phyloP scores from a whole-genome alignment of 1,140 invertebrate species.

The Piezodorus guildinii region DNA sequence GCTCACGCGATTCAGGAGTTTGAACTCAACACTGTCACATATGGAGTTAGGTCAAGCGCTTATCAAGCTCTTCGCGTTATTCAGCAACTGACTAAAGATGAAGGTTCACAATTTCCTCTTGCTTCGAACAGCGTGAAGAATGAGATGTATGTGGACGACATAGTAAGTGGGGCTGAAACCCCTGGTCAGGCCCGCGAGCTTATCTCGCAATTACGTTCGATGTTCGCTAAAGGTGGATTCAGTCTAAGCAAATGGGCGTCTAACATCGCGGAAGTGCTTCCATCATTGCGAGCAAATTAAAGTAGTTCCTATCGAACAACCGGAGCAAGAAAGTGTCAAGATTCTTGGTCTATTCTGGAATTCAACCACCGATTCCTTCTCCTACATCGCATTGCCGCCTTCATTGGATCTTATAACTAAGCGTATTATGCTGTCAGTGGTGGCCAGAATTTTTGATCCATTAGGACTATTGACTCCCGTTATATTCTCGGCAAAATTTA shows the following conservation, averaged over 20 bases:
- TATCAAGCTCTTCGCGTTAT: conserved; percentile 32
- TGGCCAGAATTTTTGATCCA: conserved; percentile 35
- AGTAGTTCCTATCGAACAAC: not conserved
- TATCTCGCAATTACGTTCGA: conserved; percentile 17
- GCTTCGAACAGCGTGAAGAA: conserved; percentile 28
- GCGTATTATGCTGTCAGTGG: conserved; percentile 30
- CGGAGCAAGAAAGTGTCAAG: not conserved
- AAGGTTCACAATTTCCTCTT: conserved; percentile 26
- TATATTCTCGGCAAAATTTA: conserved; percentile 31
- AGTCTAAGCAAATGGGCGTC: conserved; percentile 23
- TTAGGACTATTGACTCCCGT: conserved; percentile 33
- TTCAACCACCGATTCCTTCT: conserved; percentile 20
- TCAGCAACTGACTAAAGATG: conserved; percentile 31
- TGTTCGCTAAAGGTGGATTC: conserved; percentile 25
- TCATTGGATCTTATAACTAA: conserved; percentile 27
- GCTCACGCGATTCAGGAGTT: conserved; percentile 26
- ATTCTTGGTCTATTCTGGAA: conserved; percentile 25
- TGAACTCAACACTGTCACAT: conserved; percentile 32
- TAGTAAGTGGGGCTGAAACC: conserved; percentile 31
- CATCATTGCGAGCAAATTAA: not conserved
- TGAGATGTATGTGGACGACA: conserved; percentile 39
- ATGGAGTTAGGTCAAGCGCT: conserved; percentile 32
- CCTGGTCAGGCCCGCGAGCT: conserved; percentile 24
- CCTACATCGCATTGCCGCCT: not conserved
- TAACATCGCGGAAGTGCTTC: conserved; percentile 2